These are phyloP conservation scores for Drosophila subquinaria DNA, from an alignment of 2,888 invertebrate species.

Conservation along the genomic window DNA sequence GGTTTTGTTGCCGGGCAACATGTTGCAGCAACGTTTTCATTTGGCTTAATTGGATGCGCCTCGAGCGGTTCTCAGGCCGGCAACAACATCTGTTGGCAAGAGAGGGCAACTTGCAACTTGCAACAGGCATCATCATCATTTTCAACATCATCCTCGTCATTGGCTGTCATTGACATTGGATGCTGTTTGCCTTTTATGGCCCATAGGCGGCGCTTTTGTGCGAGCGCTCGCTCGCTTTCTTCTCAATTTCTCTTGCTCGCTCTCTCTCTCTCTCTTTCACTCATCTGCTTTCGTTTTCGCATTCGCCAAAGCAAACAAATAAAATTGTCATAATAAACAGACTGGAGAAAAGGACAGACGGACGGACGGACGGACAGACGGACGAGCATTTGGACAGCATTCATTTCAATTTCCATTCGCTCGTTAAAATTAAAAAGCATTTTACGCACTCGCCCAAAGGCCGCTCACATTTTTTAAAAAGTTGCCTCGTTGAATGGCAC, in stretches of 20 bases:
- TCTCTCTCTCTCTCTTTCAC: background rate
- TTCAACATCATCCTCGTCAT: conserved; percentile 22
- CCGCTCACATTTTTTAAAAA: conserved; percentile 37
- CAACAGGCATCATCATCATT: conserved; percentile 19
- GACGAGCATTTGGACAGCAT: conserved; percentile 9
- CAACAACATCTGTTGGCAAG: conserved; percentile 9
- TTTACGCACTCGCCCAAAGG: conserved; percentile 53
- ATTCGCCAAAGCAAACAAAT: conserved; percentile 65
- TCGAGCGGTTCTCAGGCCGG: conserved; percentile 23
- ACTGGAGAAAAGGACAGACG: conserved; percentile 12
- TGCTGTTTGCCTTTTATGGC: conserved; percentile 68
- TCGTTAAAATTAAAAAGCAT: conserved; percentile 74
- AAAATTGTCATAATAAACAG: conserved; percentile 75
- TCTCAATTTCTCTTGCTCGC: conserved; percentile 21
- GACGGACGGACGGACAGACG: background rate
- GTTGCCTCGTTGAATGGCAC: conserved; percentile 28
- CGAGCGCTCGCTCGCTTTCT: conserved; percentile 44
- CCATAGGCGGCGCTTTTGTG: conserved; percentile 66
- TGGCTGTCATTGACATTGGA: conserved; percentile 72
- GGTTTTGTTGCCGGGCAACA: conserved; percentile 36
- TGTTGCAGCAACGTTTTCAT: conserved; percentile 47
- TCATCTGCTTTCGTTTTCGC: conserved; percentile 66
- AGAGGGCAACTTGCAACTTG: conserved; percentile 1
- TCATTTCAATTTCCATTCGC: conserved; percentile 55
- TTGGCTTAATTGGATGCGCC: conserved; percentile 54